phyloP scores from a whole-genome alignment of 35 echinoderm and acorn worm genomes.

The Heliocidaris tuberculata region DNA sequence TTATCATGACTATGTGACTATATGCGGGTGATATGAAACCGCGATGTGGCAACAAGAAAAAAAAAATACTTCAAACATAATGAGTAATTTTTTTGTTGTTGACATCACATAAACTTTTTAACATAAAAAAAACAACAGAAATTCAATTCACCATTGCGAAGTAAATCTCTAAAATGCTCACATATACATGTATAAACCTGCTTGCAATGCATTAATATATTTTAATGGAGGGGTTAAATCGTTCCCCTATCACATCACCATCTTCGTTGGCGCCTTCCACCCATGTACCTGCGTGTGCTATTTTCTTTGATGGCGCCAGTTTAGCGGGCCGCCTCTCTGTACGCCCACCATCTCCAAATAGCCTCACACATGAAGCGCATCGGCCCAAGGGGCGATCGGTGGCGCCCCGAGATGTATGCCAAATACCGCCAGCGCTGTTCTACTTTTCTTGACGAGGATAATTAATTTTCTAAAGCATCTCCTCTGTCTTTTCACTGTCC shows the following conservation, averaged over 20 bases:
- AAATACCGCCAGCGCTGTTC: constrained; percentile 2
- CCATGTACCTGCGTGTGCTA: neutral
- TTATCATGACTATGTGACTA: too few species aligned
- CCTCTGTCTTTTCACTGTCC: neutral
- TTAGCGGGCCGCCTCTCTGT: neutral
- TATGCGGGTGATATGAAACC: too few species aligned
- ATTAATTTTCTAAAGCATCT: constrained; percentile 37
- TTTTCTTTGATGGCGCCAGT: neutral
- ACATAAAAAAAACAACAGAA: too few species aligned
- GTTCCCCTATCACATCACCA: neutral
- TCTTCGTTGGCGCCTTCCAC: neutral
- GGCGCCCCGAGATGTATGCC: constrained; percentile 26
- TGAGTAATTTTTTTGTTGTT: too few species aligned
- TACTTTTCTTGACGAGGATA: constrained; percentile 31
- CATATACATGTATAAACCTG: neutral
- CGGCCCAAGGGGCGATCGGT: neutral
- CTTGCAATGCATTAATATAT: neutral
- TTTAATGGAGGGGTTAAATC: neutral
- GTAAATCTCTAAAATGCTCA: neutral
- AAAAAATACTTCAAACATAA: too few species aligned
- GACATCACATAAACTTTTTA: too few species aligned
- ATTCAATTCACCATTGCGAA: neutral
- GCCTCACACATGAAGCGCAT: neutral
- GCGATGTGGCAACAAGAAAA: too few species aligned
- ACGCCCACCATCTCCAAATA: neutral